Evolutionary conservation across 2,113 vertebrate species (phyloP), one percentile per base, ranked within the genome.

Genomic region (Podarcis cretensis): DNA sequence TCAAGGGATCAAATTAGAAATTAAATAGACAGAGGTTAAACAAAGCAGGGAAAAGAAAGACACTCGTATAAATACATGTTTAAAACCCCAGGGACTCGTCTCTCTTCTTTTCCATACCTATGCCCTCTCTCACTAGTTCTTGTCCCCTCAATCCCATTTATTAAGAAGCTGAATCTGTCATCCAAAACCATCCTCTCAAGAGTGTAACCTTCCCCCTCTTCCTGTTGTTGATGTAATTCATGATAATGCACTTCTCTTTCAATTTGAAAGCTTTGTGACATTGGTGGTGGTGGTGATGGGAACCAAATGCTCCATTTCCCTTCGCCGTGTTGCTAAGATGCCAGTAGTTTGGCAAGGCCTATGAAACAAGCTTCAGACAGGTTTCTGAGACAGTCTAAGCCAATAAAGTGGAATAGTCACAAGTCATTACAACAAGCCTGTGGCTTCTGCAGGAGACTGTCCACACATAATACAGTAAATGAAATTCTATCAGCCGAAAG

Each of bases 351-450:
- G 92, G 4, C 23, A 18, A 83, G 21, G 3, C 88, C 1, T 85
- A 63, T 25, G 74, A 57, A 93, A 95, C 9, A 92, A 65, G 13
- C 69, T 80, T 65, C 93, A 92, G 83, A 85, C 57, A 87, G 76
- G 73, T 75, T 18, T 21, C 83, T 78, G 88, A 92, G 83, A 91
- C 57, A 93, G 91, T 87, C 13, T 66, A 43, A 93, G 89, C 59
- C 43, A 91, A 2, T 16, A 89, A 78, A 86, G n/a, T 73, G 54
- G 5, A 90, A 6, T 88, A 87, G 80, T 84, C 23, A 85, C 7
- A 73, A 65, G 76, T 85, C 81, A 13, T 25, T 86, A 10, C 1
- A 30, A 68, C 1, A 30, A 68, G 81, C 35, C 65, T 40, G 43
- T 65, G 88, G 43, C 32, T 35, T 92, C 23, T 54, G 78, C 69